Base-by-base conservation (phyloP, 1,140 invertebrate species). In the Drosophila arizonae region DNA sequence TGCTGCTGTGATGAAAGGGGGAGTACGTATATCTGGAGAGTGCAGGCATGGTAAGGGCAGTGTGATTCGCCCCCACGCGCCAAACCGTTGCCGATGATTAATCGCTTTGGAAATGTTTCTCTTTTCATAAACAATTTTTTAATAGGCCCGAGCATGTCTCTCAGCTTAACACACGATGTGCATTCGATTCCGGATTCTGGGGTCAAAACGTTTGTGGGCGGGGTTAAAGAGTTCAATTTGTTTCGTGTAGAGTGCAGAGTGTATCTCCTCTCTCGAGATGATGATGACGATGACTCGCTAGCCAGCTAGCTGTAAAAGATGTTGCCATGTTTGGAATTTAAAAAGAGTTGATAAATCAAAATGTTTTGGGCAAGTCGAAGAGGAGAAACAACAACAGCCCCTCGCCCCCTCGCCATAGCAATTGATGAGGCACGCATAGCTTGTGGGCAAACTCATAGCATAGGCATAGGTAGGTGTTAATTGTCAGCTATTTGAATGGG, bases 51-150 rank as follows among this genome's bases (percentile, higher is more conserved):
- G 51, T 65, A 9, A 11, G n/a, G 39, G 28, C 17, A 52, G 51
- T 58, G 72, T 24, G 54, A 43, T 77, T 73, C 84, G 36, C 78
- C 82, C 82, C 79, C 84, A 84, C 84, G 79, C 76, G 69, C 48
- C 75, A 63, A 28, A 8, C 28, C 64, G 45, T 55, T 77, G 73
- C 54, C 74, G 80, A 88, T 88, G 85, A 88, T 88, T 85, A 88
- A 88, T 88, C 69, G 85, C 56, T 64, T 54, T 76, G 75, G 67
- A 89, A 88, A 88, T 85, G 85, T 89, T 73, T 89, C 81, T 89
- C 81, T 90, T 88, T 88, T 88, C 85, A 88, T 88, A 88, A 88
- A 88, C 85, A 88, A 88, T 89, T 85, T 88, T 88, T 88, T 88
- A 89, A 88, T 88, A 85, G 84, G 57, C 74, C 48, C 67, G 72